Conservation (phyloP, 2,888 invertebrate genomes). For the Noctua janthina region DNA sequence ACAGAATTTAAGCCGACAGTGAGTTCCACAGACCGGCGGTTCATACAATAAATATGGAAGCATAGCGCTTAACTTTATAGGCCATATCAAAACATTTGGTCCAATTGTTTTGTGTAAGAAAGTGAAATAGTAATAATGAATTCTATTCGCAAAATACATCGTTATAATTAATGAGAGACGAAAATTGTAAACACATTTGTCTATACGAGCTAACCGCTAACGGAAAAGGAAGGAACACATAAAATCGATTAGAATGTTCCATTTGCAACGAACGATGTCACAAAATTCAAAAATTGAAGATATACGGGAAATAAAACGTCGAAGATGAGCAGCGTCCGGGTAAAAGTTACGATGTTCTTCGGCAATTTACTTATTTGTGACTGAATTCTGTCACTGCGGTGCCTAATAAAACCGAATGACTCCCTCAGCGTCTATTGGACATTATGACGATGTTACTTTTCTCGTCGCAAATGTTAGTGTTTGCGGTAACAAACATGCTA, state of each 20-base stretch:
- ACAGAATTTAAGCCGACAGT: neutral
- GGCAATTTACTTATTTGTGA: constrained; percentile 46
- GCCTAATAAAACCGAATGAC: constrained; percentile 68
- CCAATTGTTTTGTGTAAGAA: neutral
- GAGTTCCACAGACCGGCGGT: neutral
- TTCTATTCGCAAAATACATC: neutral
- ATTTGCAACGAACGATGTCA: constrained; percentile 3
- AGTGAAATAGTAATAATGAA: neutral
- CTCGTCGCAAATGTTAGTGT: constrained; percentile 34
- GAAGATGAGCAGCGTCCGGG: constrained; percentile 21
- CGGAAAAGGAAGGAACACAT: neutral
- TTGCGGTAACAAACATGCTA: constrained; percentile 38
- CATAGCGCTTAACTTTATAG: neutral
- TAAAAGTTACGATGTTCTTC: constrained; percentile 44
- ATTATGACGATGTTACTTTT: constrained; percentile 31
- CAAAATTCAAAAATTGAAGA: constrained; percentile 31
- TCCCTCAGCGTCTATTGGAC: constrained; percentile 32
- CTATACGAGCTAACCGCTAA: constrained; percentile 5
- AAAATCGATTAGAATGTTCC: constrained; percentile 27
- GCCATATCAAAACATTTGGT: neutral
- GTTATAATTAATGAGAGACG: neutral
- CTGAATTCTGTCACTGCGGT: constrained; percentile 37
- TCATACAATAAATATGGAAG: neutral
- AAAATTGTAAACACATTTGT: neutral
- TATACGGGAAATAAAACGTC: constrained; percentile 41